A percentile compares a stretch with the other conserved stretches of the same genome.
Conservation (phyloP, 2,888 invertebrate species). For the Brachyptera putata region DNA sequence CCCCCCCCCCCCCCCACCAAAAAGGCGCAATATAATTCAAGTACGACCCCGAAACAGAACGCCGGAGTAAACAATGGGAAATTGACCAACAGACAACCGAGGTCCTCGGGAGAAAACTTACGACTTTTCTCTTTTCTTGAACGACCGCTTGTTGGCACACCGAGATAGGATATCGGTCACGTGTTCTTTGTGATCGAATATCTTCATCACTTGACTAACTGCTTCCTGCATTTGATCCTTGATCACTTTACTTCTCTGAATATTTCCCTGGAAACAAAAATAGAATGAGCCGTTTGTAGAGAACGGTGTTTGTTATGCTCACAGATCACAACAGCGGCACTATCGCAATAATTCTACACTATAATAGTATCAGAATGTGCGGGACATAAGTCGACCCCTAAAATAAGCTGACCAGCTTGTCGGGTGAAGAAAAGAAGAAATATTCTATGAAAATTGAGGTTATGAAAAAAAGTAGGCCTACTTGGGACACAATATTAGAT, state of each 20-base stretch:
- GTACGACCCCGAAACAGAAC: no score
- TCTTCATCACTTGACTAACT: slow-evolving; percentile 78
- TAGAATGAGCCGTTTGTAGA: slow-evolving; percentile 8
- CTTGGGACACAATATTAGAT: no score
- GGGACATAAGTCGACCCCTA: no score
- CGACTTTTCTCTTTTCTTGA: slow-evolving; percentile 77
- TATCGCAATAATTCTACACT: slow-evolving; percentile 16
- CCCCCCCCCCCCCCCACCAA: no score
- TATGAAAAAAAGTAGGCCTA: no score
- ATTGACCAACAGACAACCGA: no score
- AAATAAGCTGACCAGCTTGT: no score
- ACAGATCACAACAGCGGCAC: slow-evolving; percentile 19
- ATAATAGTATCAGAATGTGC: no score
- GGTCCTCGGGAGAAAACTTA: slow-evolving; percentile 21
- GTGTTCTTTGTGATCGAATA: slow-evolving; percentile 86
- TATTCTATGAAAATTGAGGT: no score
- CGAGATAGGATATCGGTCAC: slow-evolving; percentile 86
- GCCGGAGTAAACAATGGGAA: not conserved
- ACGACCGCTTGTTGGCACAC: slow-evolving; percentile 87
- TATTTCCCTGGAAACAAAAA: slow-evolving; percentile 69
- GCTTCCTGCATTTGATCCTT: slow-evolving; percentile 89
- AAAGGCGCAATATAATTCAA: no score
- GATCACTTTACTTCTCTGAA: slow-evolving; percentile 89
- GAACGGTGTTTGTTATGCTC: not conserved
- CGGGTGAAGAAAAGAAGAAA: no score